Percentiles rank a stretch among this genome's conserved stretches.
These are phyloP conservation scores for Nipponia nippon DNA, from an alignment of 2,113 vertebrate genomes.

Conservation along the genomic window DNA sequence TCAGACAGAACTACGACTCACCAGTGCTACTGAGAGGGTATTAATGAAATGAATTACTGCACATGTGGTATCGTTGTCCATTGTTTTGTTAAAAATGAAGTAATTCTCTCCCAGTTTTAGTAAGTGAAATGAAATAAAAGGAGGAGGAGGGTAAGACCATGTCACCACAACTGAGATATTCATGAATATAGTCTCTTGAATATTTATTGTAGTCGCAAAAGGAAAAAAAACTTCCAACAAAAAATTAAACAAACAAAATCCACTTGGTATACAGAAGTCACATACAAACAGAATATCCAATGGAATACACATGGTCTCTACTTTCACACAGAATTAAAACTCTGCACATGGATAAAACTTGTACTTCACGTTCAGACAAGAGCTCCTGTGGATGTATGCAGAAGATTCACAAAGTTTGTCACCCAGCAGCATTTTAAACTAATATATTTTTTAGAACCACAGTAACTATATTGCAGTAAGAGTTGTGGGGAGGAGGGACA, in stretches of 20 bases:
- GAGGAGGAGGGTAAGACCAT: neutral
- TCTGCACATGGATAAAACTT: constrained; percentile 61
- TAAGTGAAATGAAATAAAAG: neutral
- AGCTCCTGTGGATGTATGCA: constrained; percentile 21
- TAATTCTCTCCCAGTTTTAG: neutral
- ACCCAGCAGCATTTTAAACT: constrained; percentile 46
- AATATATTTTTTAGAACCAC: constrained; percentile 35
- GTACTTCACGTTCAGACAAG: constrained; percentile 61
- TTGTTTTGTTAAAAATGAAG: neutral
- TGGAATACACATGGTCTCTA: constrained; percentile 66
- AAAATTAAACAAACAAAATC: constrained; percentile 54
- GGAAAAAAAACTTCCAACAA: constrained; percentile 70
- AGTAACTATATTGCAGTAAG: constrained; percentile 46
- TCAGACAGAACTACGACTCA: neutral
- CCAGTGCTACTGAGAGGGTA: neutral
- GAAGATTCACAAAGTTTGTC: constrained; percentile 47
- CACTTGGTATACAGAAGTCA: constrained; percentile 78
- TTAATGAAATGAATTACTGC: neutral
- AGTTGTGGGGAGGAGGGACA: neutral
- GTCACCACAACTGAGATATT: constrained; percentile 40
- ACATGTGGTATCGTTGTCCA: neutral
- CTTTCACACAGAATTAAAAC: constrained; percentile 60
- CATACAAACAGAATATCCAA: constrained; percentile 77
- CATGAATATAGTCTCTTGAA: constrained; percentile 79
- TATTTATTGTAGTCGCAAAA: constrained; percentile 86